Evolutionary conservation across 2,888 invertebrate genomes (phyloP).

Genomic region (Thera obeliscata): DNA sequence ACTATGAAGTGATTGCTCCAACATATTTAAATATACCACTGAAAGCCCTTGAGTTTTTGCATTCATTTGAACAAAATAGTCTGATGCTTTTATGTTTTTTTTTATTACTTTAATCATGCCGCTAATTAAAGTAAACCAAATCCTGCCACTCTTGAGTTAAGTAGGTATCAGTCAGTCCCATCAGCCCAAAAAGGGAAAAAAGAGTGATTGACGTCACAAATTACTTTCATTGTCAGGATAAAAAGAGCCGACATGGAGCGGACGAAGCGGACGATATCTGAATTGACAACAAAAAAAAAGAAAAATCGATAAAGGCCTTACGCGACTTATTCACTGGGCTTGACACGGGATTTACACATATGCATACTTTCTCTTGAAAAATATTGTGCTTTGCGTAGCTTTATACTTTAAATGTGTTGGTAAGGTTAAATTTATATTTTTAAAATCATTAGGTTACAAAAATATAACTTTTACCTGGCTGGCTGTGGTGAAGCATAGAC

Average conservation of each 20-base stretch:
- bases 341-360: constrained; percentile 33
- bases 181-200: constrained; percentile 8
- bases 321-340: constrained; percentile 22
- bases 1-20: too few relatives aligned
- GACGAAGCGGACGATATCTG: constrained; percentile 46
- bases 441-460: too few relatives aligned
- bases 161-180: constrained; percentile 23
- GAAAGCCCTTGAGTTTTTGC: too few relatives aligned
- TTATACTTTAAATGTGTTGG: not conserved
- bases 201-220: constrained; percentile 59
- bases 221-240: constrained; percentile 56
- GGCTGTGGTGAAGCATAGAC: too few relatives aligned
- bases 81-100: too few relatives aligned
- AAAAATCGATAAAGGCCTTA: constrained; percentile 39
- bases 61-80: too few relatives aligned
- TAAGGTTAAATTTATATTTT: too few relatives aligned
- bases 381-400: not conserved
- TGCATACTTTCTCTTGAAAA: not conserved
- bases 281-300: constrained; percentile 47
- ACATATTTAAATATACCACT: too few relatives aligned
- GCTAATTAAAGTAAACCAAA: not conserved
- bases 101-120: too few relatives aligned
- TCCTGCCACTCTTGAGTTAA: not conserved
- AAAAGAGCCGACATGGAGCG: constrained; percentile 35
- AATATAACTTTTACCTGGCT: too few relatives aligned